Base-by-base conservation (phyloP, 2,888 invertebrate species). In the Auanema sp. region DNA sequence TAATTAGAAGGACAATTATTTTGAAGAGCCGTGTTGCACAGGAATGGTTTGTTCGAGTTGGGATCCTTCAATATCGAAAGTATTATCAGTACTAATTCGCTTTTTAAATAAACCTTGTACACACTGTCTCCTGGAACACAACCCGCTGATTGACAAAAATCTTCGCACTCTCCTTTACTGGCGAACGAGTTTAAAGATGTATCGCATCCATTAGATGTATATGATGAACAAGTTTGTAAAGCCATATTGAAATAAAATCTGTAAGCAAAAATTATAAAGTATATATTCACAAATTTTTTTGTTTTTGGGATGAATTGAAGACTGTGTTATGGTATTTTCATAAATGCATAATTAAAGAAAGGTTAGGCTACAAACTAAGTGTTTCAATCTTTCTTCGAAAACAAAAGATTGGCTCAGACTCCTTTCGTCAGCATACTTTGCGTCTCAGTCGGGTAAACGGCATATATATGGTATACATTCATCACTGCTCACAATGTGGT, bases 161-260 rank as follows among this genome's bases (percentile, higher is more conserved):
- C 76, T 53, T 75, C 69, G 55, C 79, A 79, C 52, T 79, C 79
- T 8, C 64, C 49, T 41, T 72, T 56, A 0, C 74, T 71, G 23
- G 67, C 62, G 70, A 78, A 78, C 3, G 75, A 76, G 64, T 79
- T 79, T 43, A 72, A 58, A 5, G 76, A 76, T 11, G 77, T 77
- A 44, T 78, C 77, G 52, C 79, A 79, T 5, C 77, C 75, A 12
- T 72, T 72, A 12, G 75, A 73, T 0, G 72, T 67, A 62, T 76
- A 76, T 8, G 77, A 71, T 4, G 66, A 66, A 58, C 78, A 79
- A 0, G 69, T 65, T 57, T 74, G 72, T 4, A 66, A 61, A 5
- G 76, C 71, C 62, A 68, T 65, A 64, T 79, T 77, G 74, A 75
- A 79, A 58, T 76, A 78, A 61, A 65, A 74, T 42, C 74, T 65